Evolutionary conservation across 1,140 invertebrate species (phyloP), one percentile per base, ranked within the genome.

Genomic region (Drosophila kikkawai): DNA sequence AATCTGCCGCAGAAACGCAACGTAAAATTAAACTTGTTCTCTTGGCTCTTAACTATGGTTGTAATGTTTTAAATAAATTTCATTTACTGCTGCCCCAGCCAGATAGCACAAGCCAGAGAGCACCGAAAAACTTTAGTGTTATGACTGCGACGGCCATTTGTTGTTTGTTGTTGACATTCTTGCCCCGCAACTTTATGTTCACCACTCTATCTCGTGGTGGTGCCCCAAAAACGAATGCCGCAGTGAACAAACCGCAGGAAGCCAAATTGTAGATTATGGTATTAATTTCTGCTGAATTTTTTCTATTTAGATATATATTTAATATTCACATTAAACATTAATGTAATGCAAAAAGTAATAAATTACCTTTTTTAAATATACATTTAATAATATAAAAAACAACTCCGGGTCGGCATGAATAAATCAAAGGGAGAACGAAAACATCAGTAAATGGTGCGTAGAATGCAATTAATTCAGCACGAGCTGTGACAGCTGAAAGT

Each of bases 401-500:
- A 7, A 15, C 17, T 15, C 15, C n/a, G n/a, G 9, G 7, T 37
- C 13, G 4, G 11, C 53, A 51, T 50, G 17, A 34, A 73, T 73
- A 73, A 73, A 73, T 73, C 67, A 73, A 73, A 32, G 11, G 11
- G 6, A 0, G 7, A 0, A 32, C 17, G 3, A 50, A 59, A 60
- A 36, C 44, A 50, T 42, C 36, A 42, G 45, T 34, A 73, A 71
- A 39, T 57, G 45, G 58, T 26, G 71, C 67, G 47, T 51, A 64
- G 55, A 22, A 68, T 56, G 79, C 34, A 80, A 81, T 70, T 50
- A 41, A 50, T 70, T 73, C 42, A 73, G 11, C 69, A 73, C 60
- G 45, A 59, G 15, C 67, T 36, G 44, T 50, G 53, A 19, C 12
- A 71, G 19, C 44, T 19, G 37, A 1, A 1, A 61, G 22, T 42